Base-by-base conservation (phyloP, 2,888 invertebrate genomes). In the Patella depressa region DNA sequence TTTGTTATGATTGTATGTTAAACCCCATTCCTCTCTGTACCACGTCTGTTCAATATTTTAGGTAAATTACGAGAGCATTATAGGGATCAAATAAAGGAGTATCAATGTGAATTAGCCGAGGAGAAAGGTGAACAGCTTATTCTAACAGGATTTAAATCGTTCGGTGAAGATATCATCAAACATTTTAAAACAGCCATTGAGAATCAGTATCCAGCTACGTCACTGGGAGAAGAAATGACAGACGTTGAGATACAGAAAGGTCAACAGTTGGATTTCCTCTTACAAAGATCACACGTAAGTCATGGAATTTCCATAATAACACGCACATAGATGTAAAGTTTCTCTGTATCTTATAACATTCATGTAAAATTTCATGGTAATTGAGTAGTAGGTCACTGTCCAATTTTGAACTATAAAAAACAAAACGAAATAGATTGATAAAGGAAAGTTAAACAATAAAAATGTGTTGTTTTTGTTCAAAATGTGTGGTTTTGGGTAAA, bases 191-290 rank as follows among this genome's bases (percentile, higher is more conserved):
- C 45, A 53, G 70, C 74, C 53, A 77, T 85, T 19, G 81, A 81
- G 15, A 19, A 78, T 7, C 85, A 86, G 77, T 86, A 85, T 74
- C 85, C 85, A 0, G 72, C 76, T 1, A 79, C 80, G 24, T 76
- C 77, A 59, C 69, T 81, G 7, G 81, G 81, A 11, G 69, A 78
- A 65, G 79, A 80, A 45, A 78, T 82, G 70, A 75, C 76, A 3
- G 70, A 76, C 29, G 77, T 71, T 34, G 85, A 85, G 34, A 74
- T 79, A 17, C 78, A 81, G 24, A 70, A 71, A 15, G 59, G 77
- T 12, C 80, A 85, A 55, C 85, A 86, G 65, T 82, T 84, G 72
- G 83, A 82, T 15, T 86, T 86, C 78, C 84, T 86, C 82, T 53
- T 80, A 24, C 85, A 84, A 73, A 73, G 85, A 55, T 84, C 85